Conservation (phyloP, 2,888 invertebrate species). For the Parnassius apollo region DNA sequence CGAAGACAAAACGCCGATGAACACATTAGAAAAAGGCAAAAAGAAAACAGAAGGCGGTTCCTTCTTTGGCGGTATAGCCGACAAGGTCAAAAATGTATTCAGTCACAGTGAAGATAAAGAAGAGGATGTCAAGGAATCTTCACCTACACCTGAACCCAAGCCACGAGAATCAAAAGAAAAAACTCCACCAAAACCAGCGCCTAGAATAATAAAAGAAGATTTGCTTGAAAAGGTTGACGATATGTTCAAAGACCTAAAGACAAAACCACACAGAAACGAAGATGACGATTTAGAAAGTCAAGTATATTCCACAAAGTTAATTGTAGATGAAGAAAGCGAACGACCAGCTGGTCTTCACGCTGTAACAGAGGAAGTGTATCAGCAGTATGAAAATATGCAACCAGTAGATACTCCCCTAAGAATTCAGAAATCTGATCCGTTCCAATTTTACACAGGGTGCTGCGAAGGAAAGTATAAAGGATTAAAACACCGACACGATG, state of each 20-base stretch:
- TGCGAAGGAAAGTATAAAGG: constrained; percentile 63
- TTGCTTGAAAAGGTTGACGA: constrained; percentile 75
- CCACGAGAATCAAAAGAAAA: constrained; percentile 55
- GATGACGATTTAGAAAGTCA: constrained; percentile 60
- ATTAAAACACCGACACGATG: constrained; percentile 67
- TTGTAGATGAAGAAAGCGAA: constrained; percentile 66
- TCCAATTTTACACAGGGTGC: constrained; percentile 62
- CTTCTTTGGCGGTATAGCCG: constrained; percentile 68
- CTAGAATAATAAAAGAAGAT: constrained; percentile 71
- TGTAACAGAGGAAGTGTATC: constrained; percentile 59
- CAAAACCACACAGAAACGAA: constrained; percentile 57
- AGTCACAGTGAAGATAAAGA: constrained; percentile 68
- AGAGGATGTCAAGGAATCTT: constrained; percentile 52
- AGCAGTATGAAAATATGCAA: constrained; percentile 71
- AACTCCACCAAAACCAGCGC: constrained; percentile 67
- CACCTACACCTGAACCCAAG: constrained; percentile 60
- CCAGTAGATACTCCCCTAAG: constrained; percentile 66
- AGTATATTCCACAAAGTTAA: constrained; percentile 66
- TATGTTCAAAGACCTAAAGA: constrained; percentile 71
- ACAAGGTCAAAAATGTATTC: constrained; percentile 68
- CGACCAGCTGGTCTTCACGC: constrained; percentile 40
- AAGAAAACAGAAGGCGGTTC: constrained; percentile 70
- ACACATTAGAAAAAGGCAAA: constrained; percentile 74
- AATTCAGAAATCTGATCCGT: constrained; percentile 57
- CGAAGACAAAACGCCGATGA: constrained; percentile 78